A percentile compares a stretch with the other conserved stretches of the same genome.
Evolutionary conservation across 2,888 invertebrate genomes (phyloP).

Genomic region (Syrphus vitripennis): DNA sequence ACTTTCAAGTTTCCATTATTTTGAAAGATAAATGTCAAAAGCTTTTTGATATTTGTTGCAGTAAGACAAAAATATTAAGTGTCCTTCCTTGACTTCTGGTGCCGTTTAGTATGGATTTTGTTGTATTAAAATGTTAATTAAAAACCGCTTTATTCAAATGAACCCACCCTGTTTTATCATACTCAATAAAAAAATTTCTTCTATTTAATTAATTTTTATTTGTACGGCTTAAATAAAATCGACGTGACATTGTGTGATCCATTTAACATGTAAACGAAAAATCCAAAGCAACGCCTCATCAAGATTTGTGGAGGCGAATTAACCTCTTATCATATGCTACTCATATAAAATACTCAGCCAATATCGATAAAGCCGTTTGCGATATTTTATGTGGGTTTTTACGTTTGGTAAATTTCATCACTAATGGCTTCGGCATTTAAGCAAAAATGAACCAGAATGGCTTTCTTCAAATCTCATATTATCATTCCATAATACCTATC

Average conservation of each 20-base stretch:
- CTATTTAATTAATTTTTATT: slow-evolving; percentile 20
- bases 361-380: slow-evolving; percentile 19
- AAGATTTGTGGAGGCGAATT: not conserved
- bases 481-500: slow-evolving; percentile 14
- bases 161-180: not conserved
- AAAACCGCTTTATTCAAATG: not conserved
- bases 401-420: slow-evolving; percentile 79
- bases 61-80: no score
- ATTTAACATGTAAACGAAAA: not conserved
- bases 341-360: slow-evolving; percentile 5
- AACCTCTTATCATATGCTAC: slow-evolving; percentile 2
- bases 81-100: no score
- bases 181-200: not conserved
- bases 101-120: no score
- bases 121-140: not conserved
- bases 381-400: slow-evolving; percentile 46
- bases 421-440: slow-evolving; percentile 79
- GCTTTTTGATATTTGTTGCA: no score
- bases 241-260: slow-evolving; percentile 59
- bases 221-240: slow-evolving; percentile 27
- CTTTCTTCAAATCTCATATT: slow-evolving; percentile 60
- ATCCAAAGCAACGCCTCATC: slow-evolving; percentile 8
- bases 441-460: slow-evolving; percentile 68
- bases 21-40: no score
- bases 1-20: no score